These are phyloP conservation scores for Cyprinodon diabolis DNA, from an alignment of 2,797 vertebrate genomes.

Conservation along the genomic window DNA sequence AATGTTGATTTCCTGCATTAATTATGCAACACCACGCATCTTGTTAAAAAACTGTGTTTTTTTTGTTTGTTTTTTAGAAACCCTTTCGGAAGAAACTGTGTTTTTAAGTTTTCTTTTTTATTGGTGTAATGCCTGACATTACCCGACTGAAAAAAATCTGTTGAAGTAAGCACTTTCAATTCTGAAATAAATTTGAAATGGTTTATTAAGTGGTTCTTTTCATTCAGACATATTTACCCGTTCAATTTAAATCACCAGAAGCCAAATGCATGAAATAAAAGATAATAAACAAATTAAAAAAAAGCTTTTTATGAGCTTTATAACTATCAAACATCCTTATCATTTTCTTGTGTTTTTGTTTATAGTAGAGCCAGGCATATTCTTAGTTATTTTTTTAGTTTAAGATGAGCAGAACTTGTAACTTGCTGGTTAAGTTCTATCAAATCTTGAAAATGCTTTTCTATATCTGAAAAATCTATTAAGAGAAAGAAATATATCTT, in stretches of 20 bases:
- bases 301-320: background rate
- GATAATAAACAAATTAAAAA: background rate
- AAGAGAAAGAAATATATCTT: no score
- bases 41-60: slow-evolving; percentile 28
- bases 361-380: no score
- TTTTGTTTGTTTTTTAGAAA: slow-evolving; percentile 34
- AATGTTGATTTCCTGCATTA: slow-evolving; percentile 63
- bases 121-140: slow-evolving; percentile 53
- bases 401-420: no score
- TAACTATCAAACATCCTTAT: no score
- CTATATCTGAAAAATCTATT: no score
- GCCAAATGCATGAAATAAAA: background rate
- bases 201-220: slow-evolving; percentile 20
- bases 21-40: slow-evolving; percentile 58
- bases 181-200: slow-evolving; percentile 66
- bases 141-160: slow-evolving; percentile 52
- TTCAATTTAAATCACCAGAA: background rate
- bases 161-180: slow-evolving; percentile 70
- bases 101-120: slow-evolving; percentile 31
- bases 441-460: no score
- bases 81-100: slow-evolving; percentile 40
- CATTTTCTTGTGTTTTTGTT: no score
- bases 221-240: slow-evolving; percentile 15
- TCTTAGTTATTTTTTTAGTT: no score
- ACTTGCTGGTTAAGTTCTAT: no score